A percentile compares a stretch with the other conserved stretches of the same genome.
Evolutionary conservation across 2,888 invertebrate species (phyloP).

Genomic region (Heliconius ismenius): DNA sequence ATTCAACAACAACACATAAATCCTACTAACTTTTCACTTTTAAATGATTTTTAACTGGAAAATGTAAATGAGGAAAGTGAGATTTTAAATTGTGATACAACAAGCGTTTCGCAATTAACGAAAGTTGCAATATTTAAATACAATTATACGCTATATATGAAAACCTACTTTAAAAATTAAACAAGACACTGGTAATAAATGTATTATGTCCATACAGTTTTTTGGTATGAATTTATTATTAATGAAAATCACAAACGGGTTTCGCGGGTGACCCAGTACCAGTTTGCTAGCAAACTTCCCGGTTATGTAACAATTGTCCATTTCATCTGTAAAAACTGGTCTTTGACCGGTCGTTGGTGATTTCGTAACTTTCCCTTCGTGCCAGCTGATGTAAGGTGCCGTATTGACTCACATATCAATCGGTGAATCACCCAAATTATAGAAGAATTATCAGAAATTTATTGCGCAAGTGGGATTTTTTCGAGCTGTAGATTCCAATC

Average conservation of each 20-base stretch:
- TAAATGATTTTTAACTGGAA: slow-evolving; percentile 8
- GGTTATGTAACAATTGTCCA: slow-evolving; percentile 42
- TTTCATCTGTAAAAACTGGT: slow-evolving; percentile 41
- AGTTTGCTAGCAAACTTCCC: slow-evolving; percentile 29
- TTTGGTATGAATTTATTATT: slow-evolving; percentile 5
- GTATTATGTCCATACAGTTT: background rate
- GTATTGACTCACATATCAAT: slow-evolving; percentile 29
- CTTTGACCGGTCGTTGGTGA: slow-evolving; percentile 31
- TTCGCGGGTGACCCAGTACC: slow-evolving; percentile 28
- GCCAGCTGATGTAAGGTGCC: slow-evolving; percentile 36
- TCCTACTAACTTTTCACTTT: slow-evolving; percentile 4
- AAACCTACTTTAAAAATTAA: slow-evolving; percentile 7
- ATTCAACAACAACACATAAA: background rate
- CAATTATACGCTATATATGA: slow-evolving; percentile 7
- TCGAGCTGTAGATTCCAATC: background rate
- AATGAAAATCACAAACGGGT: slow-evolving; percentile 25
- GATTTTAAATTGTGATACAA: slow-evolving; percentile 19
- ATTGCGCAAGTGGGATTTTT: background rate
- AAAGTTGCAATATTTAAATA: slow-evolving; percentile 22
- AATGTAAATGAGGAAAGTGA: slow-evolving; percentile 20
- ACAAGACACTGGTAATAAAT: background rate
- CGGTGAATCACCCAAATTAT: slow-evolving; percentile 6
- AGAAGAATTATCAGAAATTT: no score
- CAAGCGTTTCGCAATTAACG: slow-evolving; percentile 22
- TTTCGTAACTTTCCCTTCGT: slow-evolving; percentile 42